Conservation (phyloP, 2,113 vertebrate species). For the Eudyptes chrysolophus region DNA sequence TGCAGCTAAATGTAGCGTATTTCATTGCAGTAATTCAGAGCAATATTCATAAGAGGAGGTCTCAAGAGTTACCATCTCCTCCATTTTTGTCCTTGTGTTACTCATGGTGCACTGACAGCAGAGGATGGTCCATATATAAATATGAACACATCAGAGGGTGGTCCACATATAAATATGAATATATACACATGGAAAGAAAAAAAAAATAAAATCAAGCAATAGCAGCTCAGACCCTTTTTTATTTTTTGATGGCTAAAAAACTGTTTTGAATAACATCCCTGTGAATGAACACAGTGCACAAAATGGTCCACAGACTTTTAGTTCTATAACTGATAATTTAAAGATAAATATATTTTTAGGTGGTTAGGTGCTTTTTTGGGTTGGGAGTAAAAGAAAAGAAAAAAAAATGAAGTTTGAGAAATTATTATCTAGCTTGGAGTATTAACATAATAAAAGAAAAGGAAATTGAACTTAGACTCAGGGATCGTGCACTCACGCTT, state of each 20-base stretch:
- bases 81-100: background rate
- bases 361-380: background rate
- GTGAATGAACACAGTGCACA: background rate
- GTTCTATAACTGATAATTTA: background rate
- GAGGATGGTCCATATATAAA: background rate
- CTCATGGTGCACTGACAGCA: background rate
- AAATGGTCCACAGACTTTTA: background rate
- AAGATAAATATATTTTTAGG: background rate
- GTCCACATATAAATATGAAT: background rate
- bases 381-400: background rate
- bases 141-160: background rate
- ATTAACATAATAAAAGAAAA: background rate
- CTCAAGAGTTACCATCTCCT: background rate
- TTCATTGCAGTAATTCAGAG: background rate
- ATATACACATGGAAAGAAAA: background rate
- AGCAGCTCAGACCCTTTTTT: background rate
- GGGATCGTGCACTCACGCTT: background rate
- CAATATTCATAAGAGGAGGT: background rate
- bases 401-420: background rate
- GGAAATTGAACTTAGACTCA: background rate
- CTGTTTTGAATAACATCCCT: background rate
- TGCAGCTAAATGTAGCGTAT: background rate
- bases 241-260: background rate
- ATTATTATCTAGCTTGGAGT: background rate
- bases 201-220: background rate